phyloP scores from a whole-genome alignment of 1,140 invertebrate genomes.

The Micrasema minimum region DNA sequence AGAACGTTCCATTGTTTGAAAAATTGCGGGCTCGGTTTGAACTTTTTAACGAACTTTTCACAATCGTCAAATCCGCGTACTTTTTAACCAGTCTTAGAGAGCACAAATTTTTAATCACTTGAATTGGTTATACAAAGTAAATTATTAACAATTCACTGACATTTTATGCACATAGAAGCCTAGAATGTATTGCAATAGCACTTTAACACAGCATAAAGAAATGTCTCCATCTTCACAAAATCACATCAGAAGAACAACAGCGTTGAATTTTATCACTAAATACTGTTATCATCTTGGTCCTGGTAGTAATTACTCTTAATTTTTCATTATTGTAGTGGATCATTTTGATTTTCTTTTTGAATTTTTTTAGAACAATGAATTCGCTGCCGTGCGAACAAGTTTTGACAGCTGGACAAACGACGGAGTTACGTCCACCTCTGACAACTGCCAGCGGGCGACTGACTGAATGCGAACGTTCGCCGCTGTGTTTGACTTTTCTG shows the following conservation, averaged over 20 bases:
- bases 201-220: conserved; percentile 36
- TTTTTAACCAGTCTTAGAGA: neutral
- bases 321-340: neutral
- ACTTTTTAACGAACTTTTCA: conserved; percentile 14
- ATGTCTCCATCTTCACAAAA: conserved; percentile 30
- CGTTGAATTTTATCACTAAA: conserved; percentile 8
- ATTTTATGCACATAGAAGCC: conserved; percentile 1
- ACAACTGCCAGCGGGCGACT: conserved; percentile 45
- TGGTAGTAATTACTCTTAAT: neutral
- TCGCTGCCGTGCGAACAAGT: neutral
- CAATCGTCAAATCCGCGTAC: neutral
- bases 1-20: neutral
- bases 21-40: conserved; percentile 1
- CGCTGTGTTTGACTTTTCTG: neutral
- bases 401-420: conserved; percentile 20
- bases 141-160: conserved; percentile 24
- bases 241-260: conserved; percentile 31
- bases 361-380: conserved; percentile 21
- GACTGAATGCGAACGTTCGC: neutral
- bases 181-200: conserved; percentile 13
- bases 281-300: neutral
- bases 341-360: conserved; percentile 13
- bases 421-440: conserved; percentile 25
- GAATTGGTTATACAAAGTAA: conserved; percentile 19
- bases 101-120: neutral